Evolutionary conservation across 2,888 invertebrate species (phyloP).

Genomic region (Acrobasis consociella): DNA sequence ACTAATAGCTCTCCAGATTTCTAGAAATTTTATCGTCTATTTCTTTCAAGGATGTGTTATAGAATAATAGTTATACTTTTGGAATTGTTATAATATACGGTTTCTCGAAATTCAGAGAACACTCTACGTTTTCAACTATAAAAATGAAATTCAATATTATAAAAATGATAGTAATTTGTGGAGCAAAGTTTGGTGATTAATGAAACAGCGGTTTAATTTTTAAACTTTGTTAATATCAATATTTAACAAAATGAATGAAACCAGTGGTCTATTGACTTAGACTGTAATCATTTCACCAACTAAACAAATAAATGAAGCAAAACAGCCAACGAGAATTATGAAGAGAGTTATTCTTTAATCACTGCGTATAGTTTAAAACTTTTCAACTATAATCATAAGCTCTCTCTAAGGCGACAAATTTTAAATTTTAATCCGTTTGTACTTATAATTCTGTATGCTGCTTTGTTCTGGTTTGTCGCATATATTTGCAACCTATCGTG

Average conservation of each 20-base stretch:
- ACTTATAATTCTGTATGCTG: slow-evolving; percentile 43
- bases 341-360: slow-evolving; percentile 31
- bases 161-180: too few relatives aligned
- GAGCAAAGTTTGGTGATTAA: too few relatives aligned
- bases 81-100: too few relatives aligned
- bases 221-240: too few relatives aligned
- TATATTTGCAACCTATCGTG: slow-evolving; percentile 44
- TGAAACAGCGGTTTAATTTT: too few relatives aligned
- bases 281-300: slow-evolving; percentile 22
- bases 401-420: neutral
- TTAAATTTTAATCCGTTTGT: slow-evolving; percentile 2
- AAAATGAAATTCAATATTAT: too few relatives aligned
- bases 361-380: slow-evolving; percentile 14
- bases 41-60: neutral
- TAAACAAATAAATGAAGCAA: slow-evolving; percentile 27
- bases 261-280: neutral
- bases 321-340: slow-evolving; percentile 27
- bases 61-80: too few relatives aligned
- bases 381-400: neutral
- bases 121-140: too few relatives aligned
- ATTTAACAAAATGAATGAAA: slow-evolving; percentile 6
- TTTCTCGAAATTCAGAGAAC: too few relatives aligned
- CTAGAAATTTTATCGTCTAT: neutral
- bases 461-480: too few relatives aligned
- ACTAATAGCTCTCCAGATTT: slow-evolving; percentile 15